phyloP scores from a whole-genome alignment of 64 coral and sea anemone genomes.

The Stylophora pistillata region DNA sequence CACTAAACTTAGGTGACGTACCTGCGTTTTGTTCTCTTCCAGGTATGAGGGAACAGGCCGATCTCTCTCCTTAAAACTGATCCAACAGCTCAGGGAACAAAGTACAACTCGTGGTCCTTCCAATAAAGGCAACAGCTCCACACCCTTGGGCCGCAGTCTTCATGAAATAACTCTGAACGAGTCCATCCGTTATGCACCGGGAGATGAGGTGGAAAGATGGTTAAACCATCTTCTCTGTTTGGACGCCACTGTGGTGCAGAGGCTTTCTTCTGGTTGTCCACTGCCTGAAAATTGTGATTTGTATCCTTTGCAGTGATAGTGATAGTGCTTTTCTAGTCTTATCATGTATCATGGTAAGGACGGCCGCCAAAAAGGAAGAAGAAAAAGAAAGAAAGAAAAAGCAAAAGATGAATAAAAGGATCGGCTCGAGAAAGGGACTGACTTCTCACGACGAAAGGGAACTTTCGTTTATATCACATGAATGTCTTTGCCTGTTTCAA shows the following conservation, averaged over 20 bases:
- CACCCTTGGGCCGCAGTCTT: slow-evolving; percentile 72
- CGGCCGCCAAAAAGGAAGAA: neutral
- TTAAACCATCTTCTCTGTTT: slow-evolving; percentile 85
- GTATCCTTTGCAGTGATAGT: slow-evolving; percentile 71
- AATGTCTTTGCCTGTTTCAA: too few relatives aligned
- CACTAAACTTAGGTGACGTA: neutral
- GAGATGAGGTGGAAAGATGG: slow-evolving; percentile 88
- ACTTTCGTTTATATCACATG: too few relatives aligned
- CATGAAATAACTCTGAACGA: slow-evolving; percentile 85
- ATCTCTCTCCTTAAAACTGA: slow-evolving; percentile 90
- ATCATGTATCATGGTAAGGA: too few relatives aligned
- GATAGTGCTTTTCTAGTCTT: neutral
- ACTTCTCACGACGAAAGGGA: too few relatives aligned
- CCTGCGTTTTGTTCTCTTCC: neutral
- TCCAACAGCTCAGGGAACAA: slow-evolving; percentile 88
- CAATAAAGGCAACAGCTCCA: slow-evolving; percentile 7
- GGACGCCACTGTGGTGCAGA: slow-evolving; percentile 89
- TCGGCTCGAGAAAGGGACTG: too few relatives aligned
- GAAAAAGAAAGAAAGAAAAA: too few relatives aligned
- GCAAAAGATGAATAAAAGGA: too few relatives aligned
- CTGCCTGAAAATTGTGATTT: slow-evolving; percentile 93
- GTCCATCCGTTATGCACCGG: slow-evolving; percentile 92
- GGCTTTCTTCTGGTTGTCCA: slow-evolving; percentile 75
- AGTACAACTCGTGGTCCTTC: slow-evolving; percentile 61
- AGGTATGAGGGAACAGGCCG: slow-evolving; percentile 98